Evolutionary conservation across 2,888 invertebrate species (phyloP).

Genomic region (Acleris sparsana): DNA sequence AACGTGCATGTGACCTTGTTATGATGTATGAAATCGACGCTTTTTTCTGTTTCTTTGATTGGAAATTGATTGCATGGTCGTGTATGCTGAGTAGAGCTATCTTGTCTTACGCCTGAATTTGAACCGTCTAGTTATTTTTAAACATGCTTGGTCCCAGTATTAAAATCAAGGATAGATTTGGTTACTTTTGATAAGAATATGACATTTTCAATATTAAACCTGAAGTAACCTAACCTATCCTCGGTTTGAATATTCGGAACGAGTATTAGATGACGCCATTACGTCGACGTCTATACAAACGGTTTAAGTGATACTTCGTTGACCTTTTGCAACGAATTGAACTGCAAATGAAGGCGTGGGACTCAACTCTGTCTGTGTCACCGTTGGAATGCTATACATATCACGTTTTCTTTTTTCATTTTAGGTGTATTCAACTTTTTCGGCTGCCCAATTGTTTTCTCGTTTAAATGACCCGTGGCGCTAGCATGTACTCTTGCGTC

Average conservation of each 20-base stretch:
- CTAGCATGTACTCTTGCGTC: conserved; percentile 68
- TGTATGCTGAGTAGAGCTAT: conserved; percentile 50
- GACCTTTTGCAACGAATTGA: conserved; percentile 24
- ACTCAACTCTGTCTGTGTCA: conserved; percentile 43
- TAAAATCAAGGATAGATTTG: no score
- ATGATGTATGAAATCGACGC: conserved; percentile 44
- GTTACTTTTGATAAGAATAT: no score
- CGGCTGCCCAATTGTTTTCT: conserved; percentile 83
- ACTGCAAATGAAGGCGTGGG: conserved; percentile 51
- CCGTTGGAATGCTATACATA: conserved; percentile 65
- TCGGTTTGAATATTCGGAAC: no score
- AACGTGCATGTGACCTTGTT: conserved; percentile 54
- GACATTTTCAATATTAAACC: no score
- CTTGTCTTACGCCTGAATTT: conserved; percentile 56
- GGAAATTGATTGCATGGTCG: conserved; percentile 70
- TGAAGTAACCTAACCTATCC: no score
- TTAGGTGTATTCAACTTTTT: conserved; percentile 85
- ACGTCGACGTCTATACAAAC: no score
- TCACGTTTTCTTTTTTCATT: conserved; percentile 81
- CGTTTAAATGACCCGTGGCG: conserved; percentile 80
- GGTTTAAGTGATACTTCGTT: conserved; percentile 4
- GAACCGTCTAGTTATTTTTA: conserved; percentile 10
- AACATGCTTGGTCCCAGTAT: no score
- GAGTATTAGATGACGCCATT: background rate
- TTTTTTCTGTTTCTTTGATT: conserved; percentile 63